Evolutionary conservation across 2,888 invertebrate genomes (phyloP).

Genomic region (Scrobipalpa atriplicella): DNA sequence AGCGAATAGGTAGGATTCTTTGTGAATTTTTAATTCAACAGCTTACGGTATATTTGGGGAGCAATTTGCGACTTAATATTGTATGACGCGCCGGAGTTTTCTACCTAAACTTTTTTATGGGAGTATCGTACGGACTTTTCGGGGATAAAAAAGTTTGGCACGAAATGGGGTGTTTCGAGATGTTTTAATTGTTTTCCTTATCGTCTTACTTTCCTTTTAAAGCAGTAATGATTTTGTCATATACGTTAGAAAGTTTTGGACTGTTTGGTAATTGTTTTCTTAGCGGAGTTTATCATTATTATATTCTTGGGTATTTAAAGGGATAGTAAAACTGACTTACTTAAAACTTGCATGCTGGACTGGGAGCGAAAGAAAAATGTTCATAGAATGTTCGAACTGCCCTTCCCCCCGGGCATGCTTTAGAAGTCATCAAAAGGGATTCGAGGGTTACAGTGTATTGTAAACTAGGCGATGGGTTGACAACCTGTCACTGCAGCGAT

Average conservation of each 20-base stretch:
- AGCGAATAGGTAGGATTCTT: constrained; percentile 36
- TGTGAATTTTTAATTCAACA: constrained; percentile 63
- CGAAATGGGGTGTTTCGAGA: constrained; percentile 21
- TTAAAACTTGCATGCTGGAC: no score
- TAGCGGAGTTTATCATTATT: no score
- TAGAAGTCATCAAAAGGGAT: no score
- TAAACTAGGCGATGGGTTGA: no score
- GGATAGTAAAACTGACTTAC: no score
- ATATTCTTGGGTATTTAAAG: no score
- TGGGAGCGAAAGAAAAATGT: no score
- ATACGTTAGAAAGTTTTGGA: constrained; percentile 2
- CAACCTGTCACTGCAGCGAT: no score
- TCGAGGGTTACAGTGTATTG: no score
- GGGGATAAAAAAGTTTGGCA: constrained; percentile 27
- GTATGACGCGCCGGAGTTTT: constrained; percentile 42
- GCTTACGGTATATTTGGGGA: constrained; percentile 58
- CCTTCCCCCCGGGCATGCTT: no score
- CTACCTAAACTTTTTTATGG: constrained; percentile 45
- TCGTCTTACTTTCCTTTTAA: neutral
- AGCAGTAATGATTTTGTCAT: constrained; percentile 19
- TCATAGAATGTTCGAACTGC: no score
- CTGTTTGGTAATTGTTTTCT: constrained; percentile 31
- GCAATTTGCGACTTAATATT: constrained; percentile 60
- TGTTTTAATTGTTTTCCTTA: constrained; percentile 28
- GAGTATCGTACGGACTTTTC: constrained; percentile 36